Evolutionary conservation across 2,797 vertebrate genomes (phyloP).

Genomic region (Aphelocoma californica): DNA sequence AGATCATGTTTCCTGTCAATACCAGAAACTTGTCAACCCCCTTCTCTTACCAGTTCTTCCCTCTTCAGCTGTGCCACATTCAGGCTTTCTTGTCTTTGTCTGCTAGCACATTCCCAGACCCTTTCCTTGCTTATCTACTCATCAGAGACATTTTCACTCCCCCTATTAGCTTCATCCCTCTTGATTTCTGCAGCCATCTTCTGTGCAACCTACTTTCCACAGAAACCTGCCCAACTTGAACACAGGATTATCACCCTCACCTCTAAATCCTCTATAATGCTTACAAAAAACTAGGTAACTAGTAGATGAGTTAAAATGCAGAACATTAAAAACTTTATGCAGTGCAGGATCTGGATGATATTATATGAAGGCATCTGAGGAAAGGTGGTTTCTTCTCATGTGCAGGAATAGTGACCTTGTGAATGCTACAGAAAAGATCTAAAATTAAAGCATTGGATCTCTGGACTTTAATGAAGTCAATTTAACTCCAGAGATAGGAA

Average conservation of each 20-base stretch:
- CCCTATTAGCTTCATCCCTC: not conserved
- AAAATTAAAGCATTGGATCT: not conserved
- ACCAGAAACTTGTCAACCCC: constrained; percentile 11
- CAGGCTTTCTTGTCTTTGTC: constrained; percentile 8
- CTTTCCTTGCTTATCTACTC: not conserved
- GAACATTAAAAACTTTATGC: not conserved
- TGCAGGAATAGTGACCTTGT: not conserved
- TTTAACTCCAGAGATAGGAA: not conserved
- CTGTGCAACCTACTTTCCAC: not conserved
- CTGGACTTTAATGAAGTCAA: constrained; percentile 6
- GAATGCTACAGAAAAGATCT: not conserved
- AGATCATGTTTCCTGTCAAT: constrained; percentile 42
- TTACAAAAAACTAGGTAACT: not conserved
- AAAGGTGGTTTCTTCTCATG: not conserved
- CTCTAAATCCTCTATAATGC: not conserved
- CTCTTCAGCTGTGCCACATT: not conserved
- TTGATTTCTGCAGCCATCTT: not conserved
- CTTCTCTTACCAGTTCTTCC: not conserved
- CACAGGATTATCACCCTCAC: not conserved
- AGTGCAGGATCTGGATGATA: not conserved
- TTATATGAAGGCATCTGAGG: not conserved
- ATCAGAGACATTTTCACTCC: not conserved
- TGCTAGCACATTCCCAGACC: not conserved
- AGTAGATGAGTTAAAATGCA: not conserved
- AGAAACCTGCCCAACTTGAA: not conserved